Evolutionary conservation across 37 sponge, comb jelly and placozoan species (phyloP).

Genomic region (Beroe forskalii): DNA sequence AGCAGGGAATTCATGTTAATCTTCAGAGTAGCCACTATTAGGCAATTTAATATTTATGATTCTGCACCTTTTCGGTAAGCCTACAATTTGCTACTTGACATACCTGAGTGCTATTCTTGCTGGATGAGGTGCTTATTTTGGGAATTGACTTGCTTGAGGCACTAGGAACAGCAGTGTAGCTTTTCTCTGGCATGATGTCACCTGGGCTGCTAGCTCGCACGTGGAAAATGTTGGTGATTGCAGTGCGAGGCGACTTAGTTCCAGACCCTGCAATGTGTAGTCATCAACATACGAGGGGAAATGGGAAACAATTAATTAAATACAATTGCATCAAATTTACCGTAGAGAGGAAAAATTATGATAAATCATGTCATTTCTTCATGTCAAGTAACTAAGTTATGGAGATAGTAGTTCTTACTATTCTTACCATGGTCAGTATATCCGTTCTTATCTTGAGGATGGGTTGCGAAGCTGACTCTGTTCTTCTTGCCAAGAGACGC

Average conservation of each 20-base stretch:
- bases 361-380: too few species aligned
- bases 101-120: not conserved
- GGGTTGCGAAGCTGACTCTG: constrained; percentile 39
- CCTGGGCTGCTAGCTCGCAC: constrained; percentile 50
- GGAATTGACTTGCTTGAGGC: not conserved
- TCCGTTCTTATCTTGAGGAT: constrained; percentile 11
- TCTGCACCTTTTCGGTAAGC: too few species aligned
- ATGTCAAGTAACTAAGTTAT: too few species aligned
- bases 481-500: constrained; percentile 3
- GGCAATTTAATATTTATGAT: too few species aligned
- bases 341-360: too few species aligned
- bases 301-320: too few species aligned
- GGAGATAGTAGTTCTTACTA: too few species aligned
- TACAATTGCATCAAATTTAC: too few species aligned
- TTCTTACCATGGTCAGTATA: not conserved
- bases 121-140: not conserved
- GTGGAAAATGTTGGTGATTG: constrained; percentile 63
- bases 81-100: too few species aligned
- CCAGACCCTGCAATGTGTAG: constrained; percentile 8
- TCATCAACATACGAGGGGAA: too few species aligned
- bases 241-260: constrained; percentile 27
- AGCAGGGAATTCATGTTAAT: too few species aligned
- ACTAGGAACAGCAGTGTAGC: not conserved
- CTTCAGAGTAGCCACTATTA: too few species aligned
- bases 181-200: not conserved